These are phyloP conservation scores for Pristiophorus japonicus DNA, from an alignment of 2,113 vertebrate species.

Conservation along the genomic window DNA sequence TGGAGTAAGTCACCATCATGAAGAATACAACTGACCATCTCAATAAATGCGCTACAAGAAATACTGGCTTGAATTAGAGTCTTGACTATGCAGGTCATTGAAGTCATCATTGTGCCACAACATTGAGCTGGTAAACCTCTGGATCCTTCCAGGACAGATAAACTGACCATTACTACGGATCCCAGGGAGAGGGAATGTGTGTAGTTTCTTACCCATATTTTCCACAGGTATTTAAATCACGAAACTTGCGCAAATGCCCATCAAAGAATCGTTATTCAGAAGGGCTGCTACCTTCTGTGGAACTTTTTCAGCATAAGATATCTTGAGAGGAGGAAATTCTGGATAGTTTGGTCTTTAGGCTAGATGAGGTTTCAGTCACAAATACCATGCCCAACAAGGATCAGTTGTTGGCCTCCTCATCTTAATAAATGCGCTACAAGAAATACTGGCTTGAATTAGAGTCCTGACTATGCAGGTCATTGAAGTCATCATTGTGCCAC, in stretches of 20 bases:
- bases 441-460: neutral
- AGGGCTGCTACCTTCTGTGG: neutral
- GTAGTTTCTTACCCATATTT: neutral
- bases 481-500: neutral
- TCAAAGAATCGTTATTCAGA: neutral
- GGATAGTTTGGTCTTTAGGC: neutral
- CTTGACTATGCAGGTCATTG: neutral
- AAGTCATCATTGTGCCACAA: neutral
- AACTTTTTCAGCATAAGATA: neutral
- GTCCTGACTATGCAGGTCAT: neutral
- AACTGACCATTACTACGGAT: neutral
- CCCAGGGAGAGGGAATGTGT: neutral
- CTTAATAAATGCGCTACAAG: no score
- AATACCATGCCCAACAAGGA: neutral
- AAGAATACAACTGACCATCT: neutral
- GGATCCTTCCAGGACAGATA: neutral
- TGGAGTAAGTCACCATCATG: neutral
- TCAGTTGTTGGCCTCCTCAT: neutral
- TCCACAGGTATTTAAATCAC: neutral
- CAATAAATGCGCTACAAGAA: neutral
- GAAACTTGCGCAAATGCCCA: neutral
- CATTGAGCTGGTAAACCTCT: neutral
- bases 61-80: neutral
- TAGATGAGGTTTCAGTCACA: neutral
- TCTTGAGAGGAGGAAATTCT: neutral